Conservation (phyloP, 2,113 vertebrate genomes). For the Gobiocypris rarus region DNA sequence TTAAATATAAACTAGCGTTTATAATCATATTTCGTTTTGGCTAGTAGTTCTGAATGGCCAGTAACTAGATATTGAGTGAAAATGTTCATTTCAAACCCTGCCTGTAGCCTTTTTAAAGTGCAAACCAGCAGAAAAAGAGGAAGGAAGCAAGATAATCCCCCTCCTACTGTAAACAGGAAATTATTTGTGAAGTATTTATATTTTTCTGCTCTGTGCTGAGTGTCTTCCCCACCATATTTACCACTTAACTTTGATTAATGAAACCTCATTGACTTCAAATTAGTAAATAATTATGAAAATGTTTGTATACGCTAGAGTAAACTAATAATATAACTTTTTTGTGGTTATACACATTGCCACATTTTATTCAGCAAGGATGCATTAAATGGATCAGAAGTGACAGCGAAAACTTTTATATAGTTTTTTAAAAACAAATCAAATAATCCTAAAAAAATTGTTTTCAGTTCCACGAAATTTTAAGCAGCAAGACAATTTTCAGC, state of each 20-base stretch:
- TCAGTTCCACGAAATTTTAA: neutral
- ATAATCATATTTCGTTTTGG: neutral
- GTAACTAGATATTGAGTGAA: neutral
- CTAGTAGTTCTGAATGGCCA: neutral
- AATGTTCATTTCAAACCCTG: neutral
- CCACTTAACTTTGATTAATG: neutral
- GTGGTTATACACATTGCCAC: neutral
- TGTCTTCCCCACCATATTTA: neutral
- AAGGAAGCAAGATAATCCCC: neutral
- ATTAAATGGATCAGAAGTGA: neutral
- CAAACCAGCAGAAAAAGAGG: neutral
- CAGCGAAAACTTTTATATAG: too few species aligned
- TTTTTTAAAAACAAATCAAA: too few species aligned
- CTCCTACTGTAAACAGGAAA: constrained; percentile 16
- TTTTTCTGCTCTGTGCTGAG: neutral
- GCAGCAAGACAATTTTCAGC: neutral
- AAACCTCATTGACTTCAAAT: neutral
- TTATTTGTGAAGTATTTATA: neutral
- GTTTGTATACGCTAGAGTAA: neutral
- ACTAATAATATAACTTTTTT: neutral
- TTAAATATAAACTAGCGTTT: neutral
- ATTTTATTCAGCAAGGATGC: neutral
- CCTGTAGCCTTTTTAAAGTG: neutral
- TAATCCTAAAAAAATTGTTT: neutral
- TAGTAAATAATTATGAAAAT: neutral